These are phyloP conservation scores for Ciconia maguari DNA, from an alignment of 2,113 vertebrate genomes.

Conservation along the genomic window DNA sequence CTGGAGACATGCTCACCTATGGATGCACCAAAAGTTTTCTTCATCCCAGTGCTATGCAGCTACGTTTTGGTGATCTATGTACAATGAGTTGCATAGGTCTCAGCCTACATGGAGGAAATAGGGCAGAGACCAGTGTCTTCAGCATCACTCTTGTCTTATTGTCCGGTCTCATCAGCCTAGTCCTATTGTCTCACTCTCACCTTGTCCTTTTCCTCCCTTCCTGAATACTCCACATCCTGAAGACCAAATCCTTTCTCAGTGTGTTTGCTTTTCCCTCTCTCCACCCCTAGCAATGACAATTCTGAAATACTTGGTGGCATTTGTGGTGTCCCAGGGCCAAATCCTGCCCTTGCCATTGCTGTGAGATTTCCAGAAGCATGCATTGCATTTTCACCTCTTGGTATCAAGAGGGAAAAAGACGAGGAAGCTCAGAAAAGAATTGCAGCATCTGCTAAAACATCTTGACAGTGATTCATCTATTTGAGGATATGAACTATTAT, in stretches of 20 bases:
- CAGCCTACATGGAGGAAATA: not conserved
- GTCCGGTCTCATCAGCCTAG: not conserved
- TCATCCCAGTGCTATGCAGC: not conserved
- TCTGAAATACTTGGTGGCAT: not conserved
- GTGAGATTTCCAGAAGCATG: not conserved
- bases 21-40: not conserved
- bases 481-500: not conserved
- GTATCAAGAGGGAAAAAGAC: not conserved
- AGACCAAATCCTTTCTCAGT: not conserved
- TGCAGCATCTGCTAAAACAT: not conserved
- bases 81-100: not conserved
- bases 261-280: not conserved
- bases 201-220: not conserved
- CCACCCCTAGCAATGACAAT: not conserved
- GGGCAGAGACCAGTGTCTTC: not conserved
- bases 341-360: not conserved
- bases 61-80: fast-evolving
- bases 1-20: fast-evolving
- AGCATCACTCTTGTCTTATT: not conserved
- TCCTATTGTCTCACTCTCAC: not conserved
- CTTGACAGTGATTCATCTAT: not conserved
- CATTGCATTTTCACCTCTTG: not conserved
- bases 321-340: not conserved
- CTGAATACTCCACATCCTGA: not conserved
- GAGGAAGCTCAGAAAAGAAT: not conserved